These are phyloP conservation scores for Malurus melanocephalus DNA, from an alignment of 2,113 vertebrate genomes.

Conservation along the genomic window DNA sequence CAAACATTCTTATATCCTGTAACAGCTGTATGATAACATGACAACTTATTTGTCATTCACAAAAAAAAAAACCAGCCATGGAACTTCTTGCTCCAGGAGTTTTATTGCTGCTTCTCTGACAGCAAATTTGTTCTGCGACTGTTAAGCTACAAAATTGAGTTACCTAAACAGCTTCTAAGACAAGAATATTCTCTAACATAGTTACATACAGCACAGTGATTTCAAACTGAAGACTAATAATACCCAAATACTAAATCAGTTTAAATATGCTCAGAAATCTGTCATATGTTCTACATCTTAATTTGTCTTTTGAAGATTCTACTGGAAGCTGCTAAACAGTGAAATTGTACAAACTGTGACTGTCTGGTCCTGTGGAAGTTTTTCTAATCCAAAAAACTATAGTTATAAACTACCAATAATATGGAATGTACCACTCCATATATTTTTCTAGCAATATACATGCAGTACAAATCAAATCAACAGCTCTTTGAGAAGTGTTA, in stretches of 20 bases:
- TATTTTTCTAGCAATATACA: not conserved
- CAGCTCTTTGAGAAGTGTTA: not conserved
- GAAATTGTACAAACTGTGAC: not conserved
- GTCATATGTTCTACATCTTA: not conserved
- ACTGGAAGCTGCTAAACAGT: not conserved
- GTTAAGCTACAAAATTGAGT: not conserved
- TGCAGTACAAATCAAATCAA: not conserved
- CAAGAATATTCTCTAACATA: not conserved
- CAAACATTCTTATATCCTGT: not conserved
- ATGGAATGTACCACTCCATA: not conserved
- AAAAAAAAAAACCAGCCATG: not conserved
- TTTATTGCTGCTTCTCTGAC: not conserved
- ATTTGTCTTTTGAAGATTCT: not conserved
- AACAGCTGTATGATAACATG: not conserved
- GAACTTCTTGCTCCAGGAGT: not conserved
- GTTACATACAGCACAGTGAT: not conserved
- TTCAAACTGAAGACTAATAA: not conserved
- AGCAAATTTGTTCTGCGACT: not conserved
- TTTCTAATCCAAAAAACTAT: not conserved
- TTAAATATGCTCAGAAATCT: not conserved
- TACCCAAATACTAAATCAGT: not conserved
- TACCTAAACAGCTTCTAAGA: not conserved
- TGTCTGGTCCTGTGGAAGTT: not conserved
- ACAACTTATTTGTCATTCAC: not conserved
- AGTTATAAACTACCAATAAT: not conserved